phyloP scores from a whole-genome alignment of 2,113 vertebrate species.

The Xenopus tropicalis region UCB_Xtro_10.0 CM004445.2:21850501-21851000 shows the following conservation, averaged over 20 bases:
- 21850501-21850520: constrained; percentile 3
- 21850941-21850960: too few relatives aligned
- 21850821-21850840: too few relatives aligned
- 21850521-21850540: not conserved
- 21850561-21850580: constrained; percentile 1
- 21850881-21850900: too few relatives aligned
- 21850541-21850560: not conserved
- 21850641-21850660: constrained; percentile 2
- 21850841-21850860: too few relatives aligned
- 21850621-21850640: constrained; percentile 11
- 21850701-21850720: constrained; percentile 3
- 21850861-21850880: too few relatives aligned
- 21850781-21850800: too few relatives aligned
- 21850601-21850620: not conserved
- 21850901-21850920: too few relatives aligned
- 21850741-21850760: not conserved
- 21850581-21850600: not conserved
- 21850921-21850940: too few relatives aligned
- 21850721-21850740: not conserved
- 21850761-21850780: too few relatives aligned
- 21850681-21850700: not conserved
- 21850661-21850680: constrained; percentile 15
- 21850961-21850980: too few relatives aligned
- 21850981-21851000: too few relatives aligned
- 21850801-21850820: too few relatives aligned